These are phyloP conservation scores for Coreoperca whiteheadi DNA, from an alignment of 2,113 vertebrate species.

Conservation along the genomic window DNA sequence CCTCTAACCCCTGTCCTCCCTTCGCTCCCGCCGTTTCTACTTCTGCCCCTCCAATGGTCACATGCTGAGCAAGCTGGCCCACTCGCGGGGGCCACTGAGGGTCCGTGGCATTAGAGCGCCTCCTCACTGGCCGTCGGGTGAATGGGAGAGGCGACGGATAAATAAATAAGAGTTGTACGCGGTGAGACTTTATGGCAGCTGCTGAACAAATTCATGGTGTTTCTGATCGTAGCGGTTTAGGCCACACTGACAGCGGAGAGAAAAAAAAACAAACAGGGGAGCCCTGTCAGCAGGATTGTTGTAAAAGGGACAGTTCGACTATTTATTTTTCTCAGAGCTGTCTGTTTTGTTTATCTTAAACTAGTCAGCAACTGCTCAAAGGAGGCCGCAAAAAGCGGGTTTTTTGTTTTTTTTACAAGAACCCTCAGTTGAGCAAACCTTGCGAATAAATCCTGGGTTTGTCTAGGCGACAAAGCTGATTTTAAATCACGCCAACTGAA, in stretches of 20 bases:
- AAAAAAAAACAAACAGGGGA: neutral
- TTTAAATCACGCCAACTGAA: neutral
- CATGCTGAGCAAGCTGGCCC: constrained; percentile 16
- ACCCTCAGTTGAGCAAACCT: neutral
- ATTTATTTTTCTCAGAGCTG: constrained; percentile 38
- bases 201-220: constrained; percentile 66
- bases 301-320: constrained; percentile 50
- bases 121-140: constrained; percentile 24
- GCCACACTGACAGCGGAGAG: constrained; percentile 53
- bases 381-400: neutral
- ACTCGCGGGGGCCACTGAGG: constrained; percentile 27
- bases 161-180: constrained; percentile 62
- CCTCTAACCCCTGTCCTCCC: neutral
- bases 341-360: constrained; percentile 43
- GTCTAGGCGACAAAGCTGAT: neutral
- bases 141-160: constrained; percentile 45
- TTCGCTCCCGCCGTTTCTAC: neutral
- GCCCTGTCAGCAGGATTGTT: constrained; percentile 33
- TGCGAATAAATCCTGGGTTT: neutral
- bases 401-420: constrained; percentile 14
- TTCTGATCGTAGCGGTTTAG: constrained; percentile 67
- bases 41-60: constrained; percentile 2
- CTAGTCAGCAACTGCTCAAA: constrained; percentile 8
- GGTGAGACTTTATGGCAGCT: constrained; percentile 64
- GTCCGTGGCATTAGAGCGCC: constrained; percentile 38